Percentiles rank a stretch among this genome's conserved stretches.
Evolutionary conservation across 1,140 invertebrate species (phyloP).

Genomic region (Theocolax elegans): DNA sequence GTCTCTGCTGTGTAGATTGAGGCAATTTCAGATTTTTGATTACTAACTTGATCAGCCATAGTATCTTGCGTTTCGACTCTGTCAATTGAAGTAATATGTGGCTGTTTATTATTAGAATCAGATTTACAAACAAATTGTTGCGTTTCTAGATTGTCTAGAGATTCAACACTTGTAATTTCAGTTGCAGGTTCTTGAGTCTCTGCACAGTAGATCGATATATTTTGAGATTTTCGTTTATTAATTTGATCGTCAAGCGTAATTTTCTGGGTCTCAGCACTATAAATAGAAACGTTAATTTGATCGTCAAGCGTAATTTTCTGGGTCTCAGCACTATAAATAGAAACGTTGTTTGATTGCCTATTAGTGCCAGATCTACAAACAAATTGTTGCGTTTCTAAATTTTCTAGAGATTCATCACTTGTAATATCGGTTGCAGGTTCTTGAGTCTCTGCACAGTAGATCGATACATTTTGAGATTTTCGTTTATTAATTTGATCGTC

Average conservation of each 20-base stretch:
- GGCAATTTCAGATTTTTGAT: too few relatives aligned
- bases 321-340: constrained; percentile 24
- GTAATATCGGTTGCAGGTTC: too few relatives aligned
- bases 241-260: background rate
- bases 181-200: background rate
- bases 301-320: constrained; percentile 3
- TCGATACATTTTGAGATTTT: background rate
- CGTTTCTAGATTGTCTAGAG: constrained; percentile 15
- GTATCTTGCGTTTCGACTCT: too few relatives aligned
- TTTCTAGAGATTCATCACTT: background rate
- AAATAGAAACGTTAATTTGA: background rate
- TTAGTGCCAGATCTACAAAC: background rate
- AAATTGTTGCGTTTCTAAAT: constrained; percentile 11
- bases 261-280: background rate
- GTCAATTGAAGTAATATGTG: too few relatives aligned
- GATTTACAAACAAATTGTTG: background rate
- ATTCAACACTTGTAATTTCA: background rate
- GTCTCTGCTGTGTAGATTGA: too few relatives aligned
- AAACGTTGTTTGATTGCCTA: background rate
- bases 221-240: background rate
- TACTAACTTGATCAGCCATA: too few relatives aligned
- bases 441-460: constrained; percentile 26
- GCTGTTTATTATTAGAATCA: too few relatives aligned
- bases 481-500: too few relatives aligned
- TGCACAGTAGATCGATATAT: constrained; percentile 4